Conservation (phyloP, 2,113 vertebrate genomes). For the Forbesichthys agassizii region DNA sequence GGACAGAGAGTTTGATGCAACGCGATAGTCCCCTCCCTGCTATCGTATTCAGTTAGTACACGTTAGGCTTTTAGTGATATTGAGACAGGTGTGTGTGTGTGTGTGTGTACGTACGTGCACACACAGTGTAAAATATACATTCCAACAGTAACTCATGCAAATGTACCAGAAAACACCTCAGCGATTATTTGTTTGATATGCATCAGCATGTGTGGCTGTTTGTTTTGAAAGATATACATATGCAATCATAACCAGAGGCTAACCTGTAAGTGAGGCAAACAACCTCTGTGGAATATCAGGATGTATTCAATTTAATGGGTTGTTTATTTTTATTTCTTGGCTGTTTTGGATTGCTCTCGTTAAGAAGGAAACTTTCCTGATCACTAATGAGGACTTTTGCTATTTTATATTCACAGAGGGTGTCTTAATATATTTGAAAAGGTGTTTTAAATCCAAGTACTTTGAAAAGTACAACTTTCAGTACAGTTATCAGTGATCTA, state of each 20-base stretch:
- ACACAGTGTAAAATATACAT: not conserved
- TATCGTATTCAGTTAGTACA: no score
- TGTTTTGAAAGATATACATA: no score
- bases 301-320: not conserved
- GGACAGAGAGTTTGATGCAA: no score
- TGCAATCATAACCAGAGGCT: no score
- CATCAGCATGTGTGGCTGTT: no score
- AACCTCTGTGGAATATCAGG: not conserved
- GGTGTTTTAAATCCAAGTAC: no score
- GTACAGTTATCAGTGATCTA: not conserved
- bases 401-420: not conserved
- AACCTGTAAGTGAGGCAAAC: no score
- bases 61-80: no score
- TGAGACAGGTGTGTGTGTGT: slow-evolving; percentile 16
- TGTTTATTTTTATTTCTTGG: not conserved
- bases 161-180: not conserved
- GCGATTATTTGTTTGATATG: not conserved
- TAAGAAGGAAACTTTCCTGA: not conserved
- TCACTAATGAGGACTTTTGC: not conserved
- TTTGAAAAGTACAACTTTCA: no score
- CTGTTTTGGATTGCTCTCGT: not conserved
- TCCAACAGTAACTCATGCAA: not conserved
- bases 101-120: slow-evolving; percentile 2
- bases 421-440: not conserved
- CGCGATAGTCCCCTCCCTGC: no score